These are phyloP conservation scores for Pangasius macronema DNA, from an alignment of 2,797 vertebrate genomes.

Conservation along the genomic window DNA sequence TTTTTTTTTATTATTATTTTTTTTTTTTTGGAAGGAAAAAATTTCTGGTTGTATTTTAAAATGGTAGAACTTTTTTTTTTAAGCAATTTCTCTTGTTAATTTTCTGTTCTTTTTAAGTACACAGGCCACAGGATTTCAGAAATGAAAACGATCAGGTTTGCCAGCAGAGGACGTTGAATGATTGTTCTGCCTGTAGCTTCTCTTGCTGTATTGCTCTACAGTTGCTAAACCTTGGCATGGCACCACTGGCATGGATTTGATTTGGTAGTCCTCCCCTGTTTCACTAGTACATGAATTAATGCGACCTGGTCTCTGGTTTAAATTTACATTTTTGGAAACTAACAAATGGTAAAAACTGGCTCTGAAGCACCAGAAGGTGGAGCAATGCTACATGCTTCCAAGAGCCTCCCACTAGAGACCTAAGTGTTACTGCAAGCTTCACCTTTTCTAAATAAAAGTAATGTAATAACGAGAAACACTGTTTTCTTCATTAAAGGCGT, in stretches of 20 bases:
- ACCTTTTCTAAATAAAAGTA: constrained; percentile 29
- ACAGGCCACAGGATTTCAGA: constrained; percentile 23
- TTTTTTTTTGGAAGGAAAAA: not conserved
- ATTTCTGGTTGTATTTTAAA: not conserved
- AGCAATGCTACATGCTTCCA: constrained; percentile 48
- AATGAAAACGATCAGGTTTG: constrained; percentile 31
- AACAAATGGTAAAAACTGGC: constrained; percentile 16
- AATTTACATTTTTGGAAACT: constrained; percentile 13
- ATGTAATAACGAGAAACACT: constrained; percentile 17
- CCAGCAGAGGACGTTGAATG: constrained; percentile 30
- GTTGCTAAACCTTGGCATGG: constrained; percentile 38
- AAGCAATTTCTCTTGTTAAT: not conserved
- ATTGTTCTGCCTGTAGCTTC: constrained; percentile 30
- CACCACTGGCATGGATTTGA: constrained; percentile 25
- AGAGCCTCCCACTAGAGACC: constrained; percentile 32
- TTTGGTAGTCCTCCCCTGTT: constrained; percentile 17
- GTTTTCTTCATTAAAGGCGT: constrained; percentile 64
- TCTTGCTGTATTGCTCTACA: constrained; percentile 50
- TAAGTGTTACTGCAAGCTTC: constrained; percentile 19
- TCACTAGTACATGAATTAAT: constrained; percentile 15
- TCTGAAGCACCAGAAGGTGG: constrained; percentile 45
- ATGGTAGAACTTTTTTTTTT: not conserved
- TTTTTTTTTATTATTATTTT: not conserved
- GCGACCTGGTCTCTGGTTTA: constrained; percentile 16
- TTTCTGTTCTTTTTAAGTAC: not conserved